Percentiles rank a stretch among this genome's conserved stretches.
Evolutionary conservation across 2,797 vertebrate genomes (phyloP).

Genomic region (Chelon auratus): DNA sequence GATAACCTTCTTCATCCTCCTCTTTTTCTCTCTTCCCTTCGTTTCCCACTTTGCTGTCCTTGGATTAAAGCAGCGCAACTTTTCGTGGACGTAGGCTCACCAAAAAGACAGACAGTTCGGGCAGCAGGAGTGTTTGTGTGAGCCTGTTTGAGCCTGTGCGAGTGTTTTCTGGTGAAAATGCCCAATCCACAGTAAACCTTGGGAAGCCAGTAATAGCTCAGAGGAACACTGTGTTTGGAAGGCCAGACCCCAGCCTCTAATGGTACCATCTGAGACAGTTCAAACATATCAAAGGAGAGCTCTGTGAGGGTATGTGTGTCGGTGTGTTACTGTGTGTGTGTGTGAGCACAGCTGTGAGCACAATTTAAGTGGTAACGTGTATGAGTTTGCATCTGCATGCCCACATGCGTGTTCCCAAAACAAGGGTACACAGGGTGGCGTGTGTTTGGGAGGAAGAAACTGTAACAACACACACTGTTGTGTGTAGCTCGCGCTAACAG

Average conservation of each 20-base stretch:
- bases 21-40: constrained; percentile 16
- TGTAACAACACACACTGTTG: constrained; percentile 25
- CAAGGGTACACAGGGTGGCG: constrained; percentile 11
- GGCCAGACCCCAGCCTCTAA: constrained; percentile 39
- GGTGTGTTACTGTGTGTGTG: too few relatives aligned
- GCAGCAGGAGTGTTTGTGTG: neutral
- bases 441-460: constrained; percentile 19
- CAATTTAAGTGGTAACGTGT: constrained; percentile 4
- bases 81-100: constrained; percentile 20
- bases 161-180: constrained; percentile 42
- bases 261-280: constrained; percentile 49
- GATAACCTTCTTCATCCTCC: constrained; percentile 35
- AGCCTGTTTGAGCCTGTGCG: constrained; percentile 2
- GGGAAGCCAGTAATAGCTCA: constrained; percentile 48
- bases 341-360: neutral
- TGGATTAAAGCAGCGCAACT: constrained; percentile 57
- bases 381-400: constrained; percentile 17
- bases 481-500: constrained; percentile 40
- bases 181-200: constrained; percentile 41
- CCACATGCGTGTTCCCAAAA: constrained; percentile 11
- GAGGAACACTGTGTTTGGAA: constrained; percentile 42
- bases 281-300: constrained; percentile 34
- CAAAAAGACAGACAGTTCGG: constrained; percentile 36
- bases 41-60: constrained; percentile 35
- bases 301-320: constrained; percentile 12